Evolutionary conservation across 2,797 vertebrate genomes (phyloP), one percentile per base, ranked within the genome.

Genomic region (Pseudotriccus pelzelni): DNA sequence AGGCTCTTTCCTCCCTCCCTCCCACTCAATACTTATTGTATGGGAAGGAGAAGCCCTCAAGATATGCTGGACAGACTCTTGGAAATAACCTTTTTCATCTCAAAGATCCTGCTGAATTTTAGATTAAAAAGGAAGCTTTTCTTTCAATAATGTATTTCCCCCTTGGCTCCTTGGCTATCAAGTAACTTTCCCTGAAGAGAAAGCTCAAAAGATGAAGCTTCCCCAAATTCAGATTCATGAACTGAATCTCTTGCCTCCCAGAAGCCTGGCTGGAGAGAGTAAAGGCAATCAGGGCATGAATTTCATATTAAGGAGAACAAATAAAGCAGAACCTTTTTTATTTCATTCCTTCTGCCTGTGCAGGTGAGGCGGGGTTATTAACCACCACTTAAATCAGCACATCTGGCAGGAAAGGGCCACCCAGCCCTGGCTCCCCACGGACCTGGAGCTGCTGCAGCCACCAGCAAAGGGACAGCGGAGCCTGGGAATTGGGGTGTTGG

Each of bases 101-200:
- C 96, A 93, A 93, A 94, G 94, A 81, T 94, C 95, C 84, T 95
- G 84, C 95, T 97, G 91, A 94, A 91, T 97, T 95, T 97, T 94
- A 97, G 96, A 97, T 97, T 95, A 96, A 97, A 98, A 98, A 97
- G 83, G 75, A 90, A 97, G 69, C 85, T 94, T 94, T 87, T 67
- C 80, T 83, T 93, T 97, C 95, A 97, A 96, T 96, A 97, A 98
- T 96, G 97, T 95, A 97, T 95, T 97, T 92, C 80, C 96, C 87
- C 86, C 87, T 95, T 91, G 92, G 96, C 97, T 94, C 94, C 83
- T 81, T 90, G 92, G 97, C 95, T 92, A 96, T 85, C 68, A 76
- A 93, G 85, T 85, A 64, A 43, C 56, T 83, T 96, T 92, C 90
- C 94, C 91, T 70, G 86, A 90, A 93, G 79, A 44, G 95, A 92